These are phyloP conservation scores for Acleris cristana DNA, from an alignment of 2,888 invertebrate genomes.

Conservation along the genomic window DNA sequence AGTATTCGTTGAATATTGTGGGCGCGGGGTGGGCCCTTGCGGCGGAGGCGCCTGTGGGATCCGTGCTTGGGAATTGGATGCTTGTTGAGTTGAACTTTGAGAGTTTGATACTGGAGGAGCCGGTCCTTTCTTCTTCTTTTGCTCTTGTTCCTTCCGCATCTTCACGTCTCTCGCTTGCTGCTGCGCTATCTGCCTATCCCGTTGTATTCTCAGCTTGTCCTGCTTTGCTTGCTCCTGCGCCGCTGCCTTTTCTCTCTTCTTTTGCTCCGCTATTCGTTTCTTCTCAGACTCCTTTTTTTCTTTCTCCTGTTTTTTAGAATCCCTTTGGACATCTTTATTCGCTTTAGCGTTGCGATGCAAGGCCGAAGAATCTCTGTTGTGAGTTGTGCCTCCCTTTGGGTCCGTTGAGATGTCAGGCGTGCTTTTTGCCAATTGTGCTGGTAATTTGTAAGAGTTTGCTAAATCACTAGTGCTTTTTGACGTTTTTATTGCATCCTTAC, in stretches of 20 bases:
- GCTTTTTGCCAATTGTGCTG: constrained; percentile 52
- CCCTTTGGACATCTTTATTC: constrained; percentile 44
- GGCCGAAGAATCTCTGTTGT: constrained; percentile 27
- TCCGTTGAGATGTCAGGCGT: constrained; percentile 56
- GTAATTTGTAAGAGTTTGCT: constrained; percentile 42
- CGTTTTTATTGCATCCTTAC: constrained; percentile 44
- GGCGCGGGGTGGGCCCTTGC: constrained; percentile 29
- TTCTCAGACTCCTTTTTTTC: constrained; percentile 64
- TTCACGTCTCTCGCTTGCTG: constrained; percentile 43
- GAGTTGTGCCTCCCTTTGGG: constrained; percentile 50
- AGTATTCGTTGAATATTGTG: constrained; percentile 60
- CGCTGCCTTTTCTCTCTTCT: constrained; percentile 53
- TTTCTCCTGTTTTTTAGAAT: constrained; percentile 52
- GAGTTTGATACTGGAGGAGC: constrained; percentile 37
- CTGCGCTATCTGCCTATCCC: constrained; percentile 46
- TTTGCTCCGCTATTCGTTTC: constrained; percentile 53
- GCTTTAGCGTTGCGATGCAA: constrained; percentile 42
- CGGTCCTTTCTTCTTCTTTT: constrained; percentile 42
- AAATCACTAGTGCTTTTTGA: constrained; percentile 64
- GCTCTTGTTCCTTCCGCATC: constrained; percentile 44
- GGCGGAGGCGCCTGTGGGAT: constrained; percentile 12
- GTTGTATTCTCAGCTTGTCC: constrained; percentile 55
- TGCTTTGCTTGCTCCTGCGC: constrained; percentile 55
- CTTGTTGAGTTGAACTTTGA: constrained; percentile 36
- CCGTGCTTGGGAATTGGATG: constrained; percentile 14